Conservation (phyloP, 2,888 invertebrate genomes). For the Drosophila subquinaria region DNA sequence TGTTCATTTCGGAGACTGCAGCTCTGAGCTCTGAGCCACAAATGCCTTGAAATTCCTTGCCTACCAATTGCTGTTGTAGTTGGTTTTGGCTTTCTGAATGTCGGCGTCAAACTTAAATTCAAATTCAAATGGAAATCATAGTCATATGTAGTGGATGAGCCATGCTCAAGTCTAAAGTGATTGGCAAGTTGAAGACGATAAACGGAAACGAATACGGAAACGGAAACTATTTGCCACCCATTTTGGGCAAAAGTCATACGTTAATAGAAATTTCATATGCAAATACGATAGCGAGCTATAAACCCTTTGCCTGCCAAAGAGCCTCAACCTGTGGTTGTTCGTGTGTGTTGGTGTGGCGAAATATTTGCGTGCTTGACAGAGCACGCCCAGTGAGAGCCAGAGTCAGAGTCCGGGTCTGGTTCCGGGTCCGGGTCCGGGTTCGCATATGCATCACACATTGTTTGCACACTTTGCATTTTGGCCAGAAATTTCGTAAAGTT, state of each 20-base stretch:
- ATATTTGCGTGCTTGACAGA: slow-evolving; percentile 64
- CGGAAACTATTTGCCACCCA: slow-evolving; percentile 81
- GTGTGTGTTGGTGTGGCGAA: slow-evolving; percentile 43
- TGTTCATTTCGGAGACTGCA: slow-evolving; percentile 73
- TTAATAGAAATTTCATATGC: slow-evolving; percentile 80
- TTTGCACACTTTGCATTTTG: slow-evolving; percentile 81
- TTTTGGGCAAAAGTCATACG: slow-evolving; percentile 53
- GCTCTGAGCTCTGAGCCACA: neutral
- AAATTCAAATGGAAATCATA: slow-evolving; percentile 48
- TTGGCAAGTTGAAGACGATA: slow-evolving; percentile 45
- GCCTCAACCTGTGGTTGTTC: slow-evolving; percentile 22
- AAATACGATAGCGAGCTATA: slow-evolving; percentile 47
- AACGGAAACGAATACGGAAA: slow-evolving; percentile 66
- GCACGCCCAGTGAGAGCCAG: slow-evolving; percentile 15
- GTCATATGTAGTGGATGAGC: slow-evolving; percentile 50
- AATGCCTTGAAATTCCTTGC: slow-evolving; percentile 59
- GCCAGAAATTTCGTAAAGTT: slow-evolving; percentile 76
- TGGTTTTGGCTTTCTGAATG: slow-evolving; percentile 31
- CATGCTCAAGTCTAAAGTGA: slow-evolving; percentile 55
- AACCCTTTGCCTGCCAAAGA: slow-evolving; percentile 30
- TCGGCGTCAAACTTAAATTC: slow-evolving; percentile 58
- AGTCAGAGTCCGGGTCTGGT: slow-evolving; percentile 10
- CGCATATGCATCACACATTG: slow-evolving; percentile 78
- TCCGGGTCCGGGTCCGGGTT: slow-evolving; percentile 25
- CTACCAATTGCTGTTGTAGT: slow-evolving; percentile 24